These are phyloP conservation scores for Digitonthophagus gazella DNA, from an alignment of 2,888 invertebrate species.

Conservation along the genomic window DNA sequence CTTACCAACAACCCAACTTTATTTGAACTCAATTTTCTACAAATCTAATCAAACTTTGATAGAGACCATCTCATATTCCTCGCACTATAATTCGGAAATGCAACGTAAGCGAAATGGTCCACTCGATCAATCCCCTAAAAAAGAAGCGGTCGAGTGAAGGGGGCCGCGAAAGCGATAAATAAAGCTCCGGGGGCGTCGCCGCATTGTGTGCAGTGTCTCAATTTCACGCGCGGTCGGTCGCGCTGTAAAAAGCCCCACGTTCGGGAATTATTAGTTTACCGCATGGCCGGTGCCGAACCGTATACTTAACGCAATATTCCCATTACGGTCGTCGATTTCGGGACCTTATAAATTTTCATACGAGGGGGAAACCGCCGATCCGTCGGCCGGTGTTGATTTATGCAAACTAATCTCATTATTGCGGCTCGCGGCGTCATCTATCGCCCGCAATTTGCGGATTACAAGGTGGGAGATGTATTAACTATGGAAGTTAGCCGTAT, in stretches of 20 bases:
- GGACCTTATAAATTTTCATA: neutral
- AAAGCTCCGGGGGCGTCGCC: constrained; percentile 8
- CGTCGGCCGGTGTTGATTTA: neutral
- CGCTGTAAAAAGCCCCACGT: neutral
- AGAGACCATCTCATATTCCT: constrained; percentile 4
- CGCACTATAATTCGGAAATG: constrained; percentile 4
- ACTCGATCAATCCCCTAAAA: constrained; percentile 7
- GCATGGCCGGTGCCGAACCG: neutral
- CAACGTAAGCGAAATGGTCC: constrained; percentile 7
- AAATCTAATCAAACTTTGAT: too few relatives aligned
- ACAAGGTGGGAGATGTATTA: neutral
- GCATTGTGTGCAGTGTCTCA: constrained; percentile 17
- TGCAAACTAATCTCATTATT: constrained; percentile 1
- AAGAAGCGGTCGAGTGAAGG: neutral
- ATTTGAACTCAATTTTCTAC: too few relatives aligned
- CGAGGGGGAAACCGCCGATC: neutral
- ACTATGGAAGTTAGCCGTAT: neutral
- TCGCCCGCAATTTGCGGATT: neutral
- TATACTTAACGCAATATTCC: neutral
- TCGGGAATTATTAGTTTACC: neutral
- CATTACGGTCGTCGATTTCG: neutral
- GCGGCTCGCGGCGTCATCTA: constrained; percentile 10
- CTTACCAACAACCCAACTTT: too few relatives aligned
- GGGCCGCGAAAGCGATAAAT: constrained; percentile 4
- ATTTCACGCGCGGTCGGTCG: constrained; percentile 8